Base-by-base conservation (phyloP, 2,113 vertebrate genomes). In the Marcusenius ussheri region DNA sequence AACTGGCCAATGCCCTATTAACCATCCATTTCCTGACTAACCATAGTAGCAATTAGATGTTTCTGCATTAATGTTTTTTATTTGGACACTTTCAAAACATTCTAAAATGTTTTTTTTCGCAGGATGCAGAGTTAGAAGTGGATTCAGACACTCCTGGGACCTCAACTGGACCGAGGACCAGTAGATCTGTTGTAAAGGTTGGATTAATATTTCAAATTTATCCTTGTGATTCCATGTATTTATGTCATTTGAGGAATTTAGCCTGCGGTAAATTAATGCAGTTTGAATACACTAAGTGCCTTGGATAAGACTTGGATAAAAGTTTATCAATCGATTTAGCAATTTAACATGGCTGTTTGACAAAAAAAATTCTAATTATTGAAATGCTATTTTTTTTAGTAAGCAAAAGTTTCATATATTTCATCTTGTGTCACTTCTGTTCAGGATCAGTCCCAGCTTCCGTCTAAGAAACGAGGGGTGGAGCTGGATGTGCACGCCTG, bases 71-170 rank as follows among this genome's bases (percentile, higher is more conserved):
- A 39, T 83, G 19, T 8, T 27, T 47, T 42, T 46, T 6, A 49
- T 77, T 88, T 42, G 50, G 13, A 35, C 17, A n/a, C 46, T 70
- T 87, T 8, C 4, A 83, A 15, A 87, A 45, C 90, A 58, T 56
- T 66, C 84, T 8, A 9, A 49, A 53, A 15, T 87, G n/a, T 80
- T 90, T 74, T 74, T 4, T 90, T 77, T 66, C 17, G 92, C 94
- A 98, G 97, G 95, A 94, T 92, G 95, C 93, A 90, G 97, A 96
- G 88, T 94, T 97, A 35, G 97, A 99, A 10, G 93, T 98, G 53
- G 98, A 99, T 94, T 99, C 98, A 6, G 98, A 99, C 1, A 98
- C 96, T 89, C 98, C 98, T 17, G 97, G 98, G 90, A 99, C 98
- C 31, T 99, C 98, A 51, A 94, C 97, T 91, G 97, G 98, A 92